These are phyloP conservation scores for Globodera ellingtonae DNA, from an alignment of 1,140 invertebrate genomes.

Conservation along the genomic window DNA sequence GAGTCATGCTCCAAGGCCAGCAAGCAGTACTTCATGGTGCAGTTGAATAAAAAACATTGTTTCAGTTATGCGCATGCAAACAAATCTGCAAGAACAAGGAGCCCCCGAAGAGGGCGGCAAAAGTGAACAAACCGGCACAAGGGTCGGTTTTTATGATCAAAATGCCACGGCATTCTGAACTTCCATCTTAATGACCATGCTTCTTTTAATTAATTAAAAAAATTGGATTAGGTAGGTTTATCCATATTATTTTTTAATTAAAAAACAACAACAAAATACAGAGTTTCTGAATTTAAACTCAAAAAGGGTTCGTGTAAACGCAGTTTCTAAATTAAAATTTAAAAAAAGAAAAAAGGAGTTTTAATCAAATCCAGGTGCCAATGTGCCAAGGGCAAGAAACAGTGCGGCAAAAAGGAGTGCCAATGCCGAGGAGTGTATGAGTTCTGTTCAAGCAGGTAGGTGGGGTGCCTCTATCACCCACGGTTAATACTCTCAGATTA, in stretches of 20 bases:
- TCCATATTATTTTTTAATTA: too few species aligned
- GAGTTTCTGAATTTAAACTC: too few species aligned
- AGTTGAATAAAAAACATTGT: not conserved
- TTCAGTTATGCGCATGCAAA: constrained; percentile 60
- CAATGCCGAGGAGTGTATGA: constrained; percentile 63
- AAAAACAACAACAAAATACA: too few species aligned
- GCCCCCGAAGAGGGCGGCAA: constrained; percentile 57
- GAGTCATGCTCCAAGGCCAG: constrained; percentile 60
- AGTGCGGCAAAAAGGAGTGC: constrained; percentile 65
- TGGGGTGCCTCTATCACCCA: too few species aligned
- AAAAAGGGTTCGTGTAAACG: too few species aligned
- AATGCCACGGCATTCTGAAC: too few species aligned
- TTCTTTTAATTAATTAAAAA: too few species aligned
- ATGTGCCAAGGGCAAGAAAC: constrained; percentile 63
- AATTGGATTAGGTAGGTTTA: too few species aligned
- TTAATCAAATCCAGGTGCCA: constrained; percentile 45
- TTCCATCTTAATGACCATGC: too few species aligned
- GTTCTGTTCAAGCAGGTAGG: constrained; percentile 59
- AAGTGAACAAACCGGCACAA: constrained; percentile 57
- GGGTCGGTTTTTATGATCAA: constrained; percentile 31
- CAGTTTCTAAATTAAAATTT: not conserved
- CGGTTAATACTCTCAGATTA: too few species aligned
- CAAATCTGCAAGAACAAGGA: constrained; percentile 65
- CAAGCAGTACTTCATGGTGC: not conserved
- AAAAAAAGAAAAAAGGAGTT: not conserved